phyloP scores from a whole-genome alignment of 2,113 vertebrate genomes.

The Onychorhynchus coronatus region DNA sequence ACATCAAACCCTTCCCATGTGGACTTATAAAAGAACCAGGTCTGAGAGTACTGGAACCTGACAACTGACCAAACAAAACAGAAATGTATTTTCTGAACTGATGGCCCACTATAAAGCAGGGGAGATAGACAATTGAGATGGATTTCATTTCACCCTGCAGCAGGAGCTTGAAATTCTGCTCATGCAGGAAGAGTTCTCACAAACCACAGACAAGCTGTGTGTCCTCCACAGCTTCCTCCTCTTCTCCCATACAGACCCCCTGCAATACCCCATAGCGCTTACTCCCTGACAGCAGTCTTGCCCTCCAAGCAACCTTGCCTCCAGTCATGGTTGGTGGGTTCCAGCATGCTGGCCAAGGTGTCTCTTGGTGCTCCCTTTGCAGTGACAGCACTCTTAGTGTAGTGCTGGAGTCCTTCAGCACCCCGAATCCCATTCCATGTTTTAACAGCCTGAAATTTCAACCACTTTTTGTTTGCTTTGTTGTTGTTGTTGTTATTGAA shows the following conservation, averaged over 20 bases:
- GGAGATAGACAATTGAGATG: background rate
- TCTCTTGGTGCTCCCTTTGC: too few species aligned
- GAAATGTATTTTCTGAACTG: background rate
- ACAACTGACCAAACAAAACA: background rate
- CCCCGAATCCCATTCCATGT: background rate
- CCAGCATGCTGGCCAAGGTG: background rate
- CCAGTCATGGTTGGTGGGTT: background rate
- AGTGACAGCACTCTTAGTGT: background rate
- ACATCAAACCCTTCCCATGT: background rate
- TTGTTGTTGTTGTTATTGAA: background rate
- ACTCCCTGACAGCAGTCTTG: background rate
- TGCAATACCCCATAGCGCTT: background rate
- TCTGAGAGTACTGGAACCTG: background rate
- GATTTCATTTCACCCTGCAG: background rate
- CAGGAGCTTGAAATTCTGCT: background rate
- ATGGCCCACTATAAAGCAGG: background rate
- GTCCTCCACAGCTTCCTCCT: background rate
- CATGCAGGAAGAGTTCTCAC: background rate
- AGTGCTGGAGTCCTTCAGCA: background rate
- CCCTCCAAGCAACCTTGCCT: background rate
- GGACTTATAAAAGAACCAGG: background rate
- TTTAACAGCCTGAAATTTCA: background rate
- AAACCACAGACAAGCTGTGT: background rate
- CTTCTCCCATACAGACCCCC: background rate
- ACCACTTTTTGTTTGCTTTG: background rate